Base-by-base conservation (phyloP, 2,797 vertebrate genomes). In the Labroides dimidiatus region DNA sequence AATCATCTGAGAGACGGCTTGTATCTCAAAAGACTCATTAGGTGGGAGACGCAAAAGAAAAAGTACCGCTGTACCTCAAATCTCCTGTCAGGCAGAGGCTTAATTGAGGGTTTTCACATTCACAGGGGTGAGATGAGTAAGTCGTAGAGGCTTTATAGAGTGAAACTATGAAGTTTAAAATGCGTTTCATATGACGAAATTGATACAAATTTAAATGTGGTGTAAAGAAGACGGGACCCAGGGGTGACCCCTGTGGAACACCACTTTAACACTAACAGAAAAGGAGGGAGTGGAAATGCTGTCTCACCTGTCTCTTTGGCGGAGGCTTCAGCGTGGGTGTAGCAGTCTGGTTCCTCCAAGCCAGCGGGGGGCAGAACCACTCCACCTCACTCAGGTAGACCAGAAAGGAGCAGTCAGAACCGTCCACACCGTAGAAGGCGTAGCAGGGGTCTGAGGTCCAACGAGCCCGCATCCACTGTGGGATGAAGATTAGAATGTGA, bases 401-500 rank as follows among this genome's bases (percentile, higher is more conserved):
- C 70, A 99, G 95, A 88, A 99, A 98, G 1, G 97, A 99, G 87
- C 97, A 99, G 76, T 98, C 97, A 0, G 97, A 98, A 75, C 97
- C 97, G 0, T 99, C 97, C 72, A 99, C 97, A 0, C 97, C 97
- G 0, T 99, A 98, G 67, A 96, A 98, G 6, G 96, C 94, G 0
- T 99, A 99, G 90, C 97, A 99, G 10, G 97, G 97, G 89, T 99
- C 97, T 0, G 97, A 98, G 4, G 96, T 98, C 97, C 97, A 99
- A 61, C 96, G 95, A 47, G 95, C 95, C 2, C 96, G 95, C 97
- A 99, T 99, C 97, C 97, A 99, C 92, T 92, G 76, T 23, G 69
- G 49, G 69, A 19, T 9, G 78, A 60, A 67, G 4, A 44, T n/a
- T 49, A 27, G 49, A 39, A 56, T 10, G 59, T 59, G 10, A 41